These are phyloP conservation scores for Drosophila mayri DNA, from an alignment of 1,140 invertebrate genomes.

Conservation along the genomic window DNA sequence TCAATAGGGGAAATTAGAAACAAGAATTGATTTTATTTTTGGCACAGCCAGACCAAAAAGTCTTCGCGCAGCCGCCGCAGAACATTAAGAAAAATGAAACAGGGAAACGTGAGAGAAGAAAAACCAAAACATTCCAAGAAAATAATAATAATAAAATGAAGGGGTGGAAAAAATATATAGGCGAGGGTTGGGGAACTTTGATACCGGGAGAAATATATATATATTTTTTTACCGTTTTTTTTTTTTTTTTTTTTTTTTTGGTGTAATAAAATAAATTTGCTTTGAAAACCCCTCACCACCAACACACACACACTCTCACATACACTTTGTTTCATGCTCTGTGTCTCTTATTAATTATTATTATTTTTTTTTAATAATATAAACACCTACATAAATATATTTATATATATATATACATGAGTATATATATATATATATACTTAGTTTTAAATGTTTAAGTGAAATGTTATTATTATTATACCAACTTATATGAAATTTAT, in stretches of 20 bases:
- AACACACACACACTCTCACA: conserved; percentile 16
- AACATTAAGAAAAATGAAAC: conserved; percentile 24
- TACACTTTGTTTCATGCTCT: conserved; percentile 66
- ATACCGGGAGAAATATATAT: conserved; percentile 10
- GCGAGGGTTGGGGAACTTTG: conserved; percentile 25
- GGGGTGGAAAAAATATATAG: not conserved
- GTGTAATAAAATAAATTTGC: conserved; percentile 49
- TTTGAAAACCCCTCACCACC: conserved; percentile 43
- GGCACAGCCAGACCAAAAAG: conserved; percentile 35
- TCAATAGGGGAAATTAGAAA: conserved; percentile 28
- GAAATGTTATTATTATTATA: conserved; percentile 81
- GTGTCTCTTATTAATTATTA: conserved; percentile 61
- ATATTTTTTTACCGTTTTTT: conserved; percentile 2
- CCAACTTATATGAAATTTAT: conserved; percentile 81
- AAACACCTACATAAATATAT: conserved; percentile 36
- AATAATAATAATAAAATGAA: conserved; percentile 18
- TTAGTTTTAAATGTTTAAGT: conserved; percentile 69
- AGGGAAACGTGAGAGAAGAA: conserved; percentile 32
- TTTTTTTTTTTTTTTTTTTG: conserved; percentile 40
- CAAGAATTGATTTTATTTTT: conserved; percentile 32
- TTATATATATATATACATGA: conserved; percentile 14
- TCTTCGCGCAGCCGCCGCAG: conserved; percentile 33
- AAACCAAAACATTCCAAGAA: conserved; percentile 67
- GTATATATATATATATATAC: conserved; percentile 42
- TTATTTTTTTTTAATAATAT: conserved; percentile 37